Conservation (phyloP, 2,113 vertebrate species). For the Agapornis roseicollis region DNA sequence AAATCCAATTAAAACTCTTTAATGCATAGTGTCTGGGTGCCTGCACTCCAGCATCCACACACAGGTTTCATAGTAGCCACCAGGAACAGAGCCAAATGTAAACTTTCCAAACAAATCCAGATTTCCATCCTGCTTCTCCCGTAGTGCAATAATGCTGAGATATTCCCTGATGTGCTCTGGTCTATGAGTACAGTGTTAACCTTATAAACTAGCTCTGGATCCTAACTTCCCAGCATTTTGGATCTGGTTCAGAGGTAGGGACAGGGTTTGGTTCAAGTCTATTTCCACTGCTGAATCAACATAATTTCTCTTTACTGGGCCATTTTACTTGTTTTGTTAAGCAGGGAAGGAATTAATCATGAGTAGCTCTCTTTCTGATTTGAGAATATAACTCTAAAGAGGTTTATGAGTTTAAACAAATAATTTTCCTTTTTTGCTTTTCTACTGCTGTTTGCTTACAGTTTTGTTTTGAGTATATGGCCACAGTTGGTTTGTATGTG, state of each 20-base stretch:
- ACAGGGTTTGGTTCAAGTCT: not conserved
- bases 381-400: not conserved
- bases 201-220: not conserved
- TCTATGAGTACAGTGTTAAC: not conserved
- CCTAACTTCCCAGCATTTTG: not conserved
- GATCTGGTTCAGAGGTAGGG: not conserved
- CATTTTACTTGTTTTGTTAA: not conserved
- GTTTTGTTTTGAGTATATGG: not conserved
- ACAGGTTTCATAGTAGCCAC: not conserved
- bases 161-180: not conserved
- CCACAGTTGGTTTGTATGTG: not conserved
- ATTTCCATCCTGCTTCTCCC: not conserved
- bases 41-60: not conserved
- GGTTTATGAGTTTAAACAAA: not conserved
- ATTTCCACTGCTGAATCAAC: not conserved
- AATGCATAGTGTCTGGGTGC: not conserved
- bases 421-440: not conserved
- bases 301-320: not conserved
- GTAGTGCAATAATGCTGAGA: not conserved
- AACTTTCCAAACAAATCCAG: not conserved
- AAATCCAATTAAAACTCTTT: not conserved
- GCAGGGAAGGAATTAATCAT: not conserved
- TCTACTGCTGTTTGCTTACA: not conserved
- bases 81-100: not conserved
- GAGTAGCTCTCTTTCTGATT: not conserved